These are phyloP conservation scores for Odocoileus hemionus DNA, from an alignment of 2,113 vertebrate genomes.

Conservation along the genomic window DNA sequence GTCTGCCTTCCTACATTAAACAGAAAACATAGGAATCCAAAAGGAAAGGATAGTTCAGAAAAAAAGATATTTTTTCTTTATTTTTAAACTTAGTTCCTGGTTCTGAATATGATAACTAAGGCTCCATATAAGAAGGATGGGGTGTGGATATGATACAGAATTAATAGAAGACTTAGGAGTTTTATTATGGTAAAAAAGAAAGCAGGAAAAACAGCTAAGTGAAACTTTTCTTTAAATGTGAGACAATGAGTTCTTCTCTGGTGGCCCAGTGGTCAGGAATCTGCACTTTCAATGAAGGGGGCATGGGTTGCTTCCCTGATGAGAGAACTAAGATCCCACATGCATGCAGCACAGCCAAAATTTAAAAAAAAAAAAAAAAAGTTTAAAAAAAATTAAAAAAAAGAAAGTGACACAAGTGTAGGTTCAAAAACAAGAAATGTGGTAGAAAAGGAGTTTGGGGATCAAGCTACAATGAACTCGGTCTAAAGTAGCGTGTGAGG, in stretches of 20 bases:
- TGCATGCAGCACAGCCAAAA: neutral
- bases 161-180: neutral
- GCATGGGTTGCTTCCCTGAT: neutral
- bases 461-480: no score
- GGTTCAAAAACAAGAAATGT: neutral
- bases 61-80: neutral
- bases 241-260: neutral
- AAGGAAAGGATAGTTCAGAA: neutral
- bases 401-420: neutral
- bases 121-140: neutral
- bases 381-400: neutral
- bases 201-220: neutral
- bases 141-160: neutral
- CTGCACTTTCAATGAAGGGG: neutral
- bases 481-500: neutral
- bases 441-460: neutral
- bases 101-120: neutral
- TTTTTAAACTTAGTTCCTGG: neutral
- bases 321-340: neutral
- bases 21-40: neutral
- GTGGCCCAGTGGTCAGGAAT: neutral
- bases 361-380: neutral
- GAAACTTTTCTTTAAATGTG: neutral
- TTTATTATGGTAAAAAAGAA: neutral
- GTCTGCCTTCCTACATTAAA: neutral